phyloP scores from a whole-genome alignment of 2,888 invertebrate genomes.

The Eremobia ochroleuca region DNA sequence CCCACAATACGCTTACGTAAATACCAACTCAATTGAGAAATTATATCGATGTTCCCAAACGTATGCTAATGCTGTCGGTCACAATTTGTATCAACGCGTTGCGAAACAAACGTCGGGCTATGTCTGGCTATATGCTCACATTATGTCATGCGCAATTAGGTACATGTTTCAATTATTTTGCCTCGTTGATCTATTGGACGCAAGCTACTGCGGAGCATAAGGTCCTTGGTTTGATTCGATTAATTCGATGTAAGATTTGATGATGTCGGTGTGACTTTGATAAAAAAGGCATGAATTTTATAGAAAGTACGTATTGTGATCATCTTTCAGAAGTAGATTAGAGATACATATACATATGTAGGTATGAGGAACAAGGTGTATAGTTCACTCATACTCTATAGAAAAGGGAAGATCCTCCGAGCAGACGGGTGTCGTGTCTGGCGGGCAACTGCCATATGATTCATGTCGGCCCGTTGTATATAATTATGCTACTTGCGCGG shows the following conservation, averaged over 20 bases:
- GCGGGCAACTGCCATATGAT: too few species aligned
- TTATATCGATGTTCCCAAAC: constrained; percentile 10
- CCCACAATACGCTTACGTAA: not conserved
- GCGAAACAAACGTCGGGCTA: constrained; percentile 3
- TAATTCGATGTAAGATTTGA: too few species aligned
- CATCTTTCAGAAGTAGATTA: not conserved
- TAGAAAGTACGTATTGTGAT: not conserved
- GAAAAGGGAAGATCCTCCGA: too few species aligned
- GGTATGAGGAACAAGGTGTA: too few species aligned
- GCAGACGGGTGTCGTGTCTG: too few species aligned
- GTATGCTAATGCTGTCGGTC: constrained; percentile 34
- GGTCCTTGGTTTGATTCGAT: not conserved
- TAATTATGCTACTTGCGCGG: too few species aligned
- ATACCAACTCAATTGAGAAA: constrained; percentile 3
- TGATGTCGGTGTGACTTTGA: not conserved
- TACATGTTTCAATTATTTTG: constrained; percentile 9
- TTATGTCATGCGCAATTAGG: constrained; percentile 8
- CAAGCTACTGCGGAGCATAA: not conserved
- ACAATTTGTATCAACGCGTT: constrained; percentile 31
- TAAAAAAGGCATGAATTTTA: too few species aligned
- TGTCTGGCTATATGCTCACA: constrained; percentile 17
- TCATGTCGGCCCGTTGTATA: too few species aligned
- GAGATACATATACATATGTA: not conserved
- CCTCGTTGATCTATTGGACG: not conserved
- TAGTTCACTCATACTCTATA: too few species aligned